phyloP scores from a whole-genome alignment of 2,797 vertebrate genomes.

The Sebastes matsubarae region DNA sequence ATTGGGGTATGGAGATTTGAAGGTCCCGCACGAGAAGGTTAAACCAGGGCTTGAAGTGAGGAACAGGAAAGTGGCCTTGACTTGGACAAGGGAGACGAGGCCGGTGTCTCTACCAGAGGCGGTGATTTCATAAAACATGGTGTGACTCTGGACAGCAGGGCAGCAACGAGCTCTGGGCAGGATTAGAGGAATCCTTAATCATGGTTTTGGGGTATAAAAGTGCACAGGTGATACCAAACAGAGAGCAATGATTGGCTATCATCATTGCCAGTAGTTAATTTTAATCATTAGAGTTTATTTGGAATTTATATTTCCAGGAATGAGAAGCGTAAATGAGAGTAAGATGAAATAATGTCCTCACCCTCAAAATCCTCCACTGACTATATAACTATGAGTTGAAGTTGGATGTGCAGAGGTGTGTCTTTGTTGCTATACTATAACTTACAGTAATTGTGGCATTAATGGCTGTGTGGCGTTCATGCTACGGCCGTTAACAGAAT shows the following conservation, averaged over 20 bases:
- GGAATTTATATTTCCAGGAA: background rate
- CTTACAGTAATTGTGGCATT: constrained; percentile 4
- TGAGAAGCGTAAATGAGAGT: background rate
- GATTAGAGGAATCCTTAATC: background rate
- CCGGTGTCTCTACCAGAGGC: constrained; percentile 9
- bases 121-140: constrained; percentile 34
- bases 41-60: background rate
- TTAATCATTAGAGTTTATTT: background rate
- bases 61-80: constrained; percentile 3
- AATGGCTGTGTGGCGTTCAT: background rate
- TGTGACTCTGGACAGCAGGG: constrained; percentile 24
- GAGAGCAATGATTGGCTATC: background rate
- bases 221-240: background rate
- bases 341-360: background rate
- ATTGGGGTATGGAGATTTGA: background rate
- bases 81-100: background rate
- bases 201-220: background rate
- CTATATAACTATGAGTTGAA: background rate
- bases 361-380: background rate
- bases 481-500: background rate
- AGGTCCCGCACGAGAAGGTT: constrained; percentile 8
- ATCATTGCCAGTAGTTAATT: background rate
- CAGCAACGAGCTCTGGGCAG: constrained; percentile 10
- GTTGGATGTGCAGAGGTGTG: background rate
- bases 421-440: background rate